phyloP scores from a whole-genome alignment of 2,888 invertebrate genomes.

The Liodrosophila aerea region DNA sequence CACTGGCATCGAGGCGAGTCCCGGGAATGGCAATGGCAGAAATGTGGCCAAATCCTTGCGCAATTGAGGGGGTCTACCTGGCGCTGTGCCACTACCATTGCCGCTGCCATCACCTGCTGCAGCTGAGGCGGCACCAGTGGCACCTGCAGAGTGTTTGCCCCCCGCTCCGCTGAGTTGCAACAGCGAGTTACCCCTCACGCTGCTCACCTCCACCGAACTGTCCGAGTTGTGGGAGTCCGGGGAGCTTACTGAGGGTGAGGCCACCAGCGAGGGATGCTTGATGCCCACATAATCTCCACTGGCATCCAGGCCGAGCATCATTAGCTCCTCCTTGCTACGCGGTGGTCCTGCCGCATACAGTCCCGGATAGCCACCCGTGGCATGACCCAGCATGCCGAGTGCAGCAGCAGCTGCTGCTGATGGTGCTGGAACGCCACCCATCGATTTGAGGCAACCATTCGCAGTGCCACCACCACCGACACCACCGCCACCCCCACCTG shows the following conservation, averaged over 20 bases:
- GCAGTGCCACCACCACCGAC: conserved; percentile 26
- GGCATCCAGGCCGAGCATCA: conserved; percentile 87
- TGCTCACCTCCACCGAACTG: conserved; percentile 89
- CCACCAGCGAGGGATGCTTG: conserved; percentile 83
- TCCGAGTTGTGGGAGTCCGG: conserved; percentile 93
- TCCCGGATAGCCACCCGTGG: conserved; percentile 71
- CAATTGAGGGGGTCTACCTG: conserved; percentile 81
- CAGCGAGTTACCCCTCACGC: conserved; percentile 85
- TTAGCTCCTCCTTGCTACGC: conserved; percentile 88
- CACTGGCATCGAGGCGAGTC: conserved; percentile 85
- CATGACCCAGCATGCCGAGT: conserved; percentile 82
- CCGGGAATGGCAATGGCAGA: conserved; percentile 87
- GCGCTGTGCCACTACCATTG: conserved; percentile 38
- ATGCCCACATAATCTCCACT: conserved; percentile 81
- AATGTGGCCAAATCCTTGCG: conserved; percentile 84
- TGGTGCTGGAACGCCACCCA: conserved; percentile 82
- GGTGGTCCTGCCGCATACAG: conserved; percentile 82
- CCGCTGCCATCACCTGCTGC: conserved; percentile 33
- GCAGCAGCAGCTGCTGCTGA: conserved; percentile 83
- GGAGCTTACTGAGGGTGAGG: conserved; percentile 89
- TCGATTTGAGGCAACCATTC: conserved; percentile 59
- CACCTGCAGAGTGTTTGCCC: conserved; percentile 66
- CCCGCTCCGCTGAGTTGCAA: conserved; percentile 75
- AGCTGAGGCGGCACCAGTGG: conserved; percentile 11
- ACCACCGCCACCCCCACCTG: neutral